Conservation (phyloP, 1,140 invertebrate species). For the Maconellicoccus hirsutus region DNA sequence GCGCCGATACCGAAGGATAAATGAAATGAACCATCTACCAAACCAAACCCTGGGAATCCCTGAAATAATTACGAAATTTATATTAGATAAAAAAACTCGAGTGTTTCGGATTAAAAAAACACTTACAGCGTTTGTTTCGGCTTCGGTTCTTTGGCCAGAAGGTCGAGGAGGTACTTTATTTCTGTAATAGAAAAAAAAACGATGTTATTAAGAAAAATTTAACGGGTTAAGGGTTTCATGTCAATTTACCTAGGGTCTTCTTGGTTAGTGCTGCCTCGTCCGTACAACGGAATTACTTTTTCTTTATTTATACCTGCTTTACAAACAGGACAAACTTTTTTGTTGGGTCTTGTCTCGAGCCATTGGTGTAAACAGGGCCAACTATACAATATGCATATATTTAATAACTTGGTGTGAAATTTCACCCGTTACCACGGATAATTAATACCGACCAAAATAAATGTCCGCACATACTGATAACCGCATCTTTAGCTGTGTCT, state of each 20-base stretch:
- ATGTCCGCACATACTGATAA: constrained; percentile 97
- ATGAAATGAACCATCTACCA: constrained; percentile 86
- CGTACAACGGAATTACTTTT: constrained; percentile 98
- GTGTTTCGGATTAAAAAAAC: not conserved
- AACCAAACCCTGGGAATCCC: constrained; percentile 63
- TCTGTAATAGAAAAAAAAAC: constrained; percentile 34
- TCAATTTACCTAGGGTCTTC: constrained; percentile 72
- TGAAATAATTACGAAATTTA: constrained; percentile 29
- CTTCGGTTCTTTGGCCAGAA: constrained; percentile 75
- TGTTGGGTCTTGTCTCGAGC: constrained; percentile 84
- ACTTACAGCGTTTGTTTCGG: constrained; percentile 52
- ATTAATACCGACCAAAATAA: constrained; percentile 74
- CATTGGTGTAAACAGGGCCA: constrained; percentile 99
- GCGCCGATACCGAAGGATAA: constrained; percentile 99
- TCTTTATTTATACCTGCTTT: constrained; percentile 95
- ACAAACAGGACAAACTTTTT: constrained; percentile 97
- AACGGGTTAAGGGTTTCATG: not conserved
- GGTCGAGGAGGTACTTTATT: constrained; percentile 77
- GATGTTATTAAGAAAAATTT: not conserved
- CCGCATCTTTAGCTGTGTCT: constrained; percentile 94
- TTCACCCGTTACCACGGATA: too few relatives aligned
- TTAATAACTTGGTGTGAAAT: too few relatives aligned
- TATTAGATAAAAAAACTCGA: not conserved
- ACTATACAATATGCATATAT: too few relatives aligned
- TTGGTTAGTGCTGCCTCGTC: constrained; percentile 77